These are phyloP conservation scores for Masnerella sp. DNA, from an alignment of 2,888 invertebrate genomes.

Conservation along the genomic window DNA sequence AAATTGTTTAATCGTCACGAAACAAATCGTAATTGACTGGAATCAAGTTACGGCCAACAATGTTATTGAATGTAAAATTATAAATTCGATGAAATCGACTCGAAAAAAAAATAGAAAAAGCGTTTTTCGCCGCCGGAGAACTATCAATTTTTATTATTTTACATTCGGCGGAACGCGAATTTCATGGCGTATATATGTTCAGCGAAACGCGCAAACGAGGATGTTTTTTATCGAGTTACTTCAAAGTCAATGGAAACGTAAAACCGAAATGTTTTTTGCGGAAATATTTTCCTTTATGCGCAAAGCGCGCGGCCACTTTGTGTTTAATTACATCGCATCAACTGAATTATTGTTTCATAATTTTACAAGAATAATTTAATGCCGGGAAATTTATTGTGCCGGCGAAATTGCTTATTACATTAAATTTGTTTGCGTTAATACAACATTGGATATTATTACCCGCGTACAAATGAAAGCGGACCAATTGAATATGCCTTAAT, in stretches of 20 bases:
- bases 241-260: constrained; percentile 7
- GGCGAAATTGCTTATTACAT: constrained; percentile 4
- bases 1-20: no score
- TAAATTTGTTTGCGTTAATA: constrained; percentile 14
- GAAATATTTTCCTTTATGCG: background rate
- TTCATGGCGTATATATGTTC: no score
- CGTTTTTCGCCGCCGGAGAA: no score
- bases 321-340: constrained; percentile 1
- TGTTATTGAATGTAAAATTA: no score
- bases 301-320: background rate
- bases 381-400: constrained; percentile 4
- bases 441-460: constrained; percentile 1
- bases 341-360: constrained; percentile 2
- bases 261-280: background rate
- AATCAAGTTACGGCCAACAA: no score
- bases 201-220: no score
- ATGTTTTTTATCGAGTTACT: constrained; percentile 6
- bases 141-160: no score
- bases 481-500: constrained; percentile 13
- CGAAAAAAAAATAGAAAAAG: no score
- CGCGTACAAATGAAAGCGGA: background rate
- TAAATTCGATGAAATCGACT: no score
- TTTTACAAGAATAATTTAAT: constrained; percentile 14
- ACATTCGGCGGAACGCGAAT: no score
- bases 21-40: no score